phyloP scores from a whole-genome alignment of 2,113 vertebrate species.

The Heterotilapia buettikoferi region DNA sequence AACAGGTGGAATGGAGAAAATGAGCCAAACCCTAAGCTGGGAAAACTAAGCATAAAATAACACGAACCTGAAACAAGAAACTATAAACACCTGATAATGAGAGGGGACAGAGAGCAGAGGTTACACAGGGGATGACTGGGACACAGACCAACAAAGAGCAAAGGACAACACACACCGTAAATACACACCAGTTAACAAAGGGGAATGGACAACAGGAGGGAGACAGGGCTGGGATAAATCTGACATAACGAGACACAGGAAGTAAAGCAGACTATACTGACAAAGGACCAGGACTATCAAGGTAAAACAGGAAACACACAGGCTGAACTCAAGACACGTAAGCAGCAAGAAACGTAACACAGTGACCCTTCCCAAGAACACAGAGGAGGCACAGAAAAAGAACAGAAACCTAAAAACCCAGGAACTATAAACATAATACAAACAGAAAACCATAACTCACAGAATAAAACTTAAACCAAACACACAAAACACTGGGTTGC shows the following conservation, averaged over 20 bases:
- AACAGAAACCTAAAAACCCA: accelerated
- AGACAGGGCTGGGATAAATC: not conserved
- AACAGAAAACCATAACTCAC: not conserved
- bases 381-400: not conserved
- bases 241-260: not conserved
- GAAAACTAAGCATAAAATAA: not conserved
- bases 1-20: not conserved
- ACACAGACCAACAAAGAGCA: not conserved
- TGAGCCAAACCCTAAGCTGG: accelerated
- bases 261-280: not conserved
- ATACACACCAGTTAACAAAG: not conserved
- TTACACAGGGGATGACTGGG: not conserved
- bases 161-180: not conserved
- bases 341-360: accelerated
- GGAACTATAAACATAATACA: not conserved
- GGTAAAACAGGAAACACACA: not conserved
- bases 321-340: not conserved
- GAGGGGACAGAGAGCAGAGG: not conserved
- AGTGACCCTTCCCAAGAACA: not conserved
- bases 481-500: not conserved
- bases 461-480: not conserved
- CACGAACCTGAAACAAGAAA: accelerated
- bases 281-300: not conserved
- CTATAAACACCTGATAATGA: not conserved
- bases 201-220: not conserved